These are phyloP conservation scores for Bubo blakistoni DNA, from an alignment of 2,113 vertebrate species.

Conservation along the genomic window DNA sequence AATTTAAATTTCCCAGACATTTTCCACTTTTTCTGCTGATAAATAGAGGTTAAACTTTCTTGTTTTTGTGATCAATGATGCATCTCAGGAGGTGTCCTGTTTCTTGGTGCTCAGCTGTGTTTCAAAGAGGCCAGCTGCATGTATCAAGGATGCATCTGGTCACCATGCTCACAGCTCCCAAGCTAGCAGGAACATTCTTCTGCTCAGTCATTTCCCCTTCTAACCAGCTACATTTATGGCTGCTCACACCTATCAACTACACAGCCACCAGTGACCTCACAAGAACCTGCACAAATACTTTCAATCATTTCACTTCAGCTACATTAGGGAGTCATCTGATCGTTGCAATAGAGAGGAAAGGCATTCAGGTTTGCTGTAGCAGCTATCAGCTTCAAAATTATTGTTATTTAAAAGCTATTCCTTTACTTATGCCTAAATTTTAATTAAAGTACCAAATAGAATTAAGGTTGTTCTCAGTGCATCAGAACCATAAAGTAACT, in stretches of 20 bases:
- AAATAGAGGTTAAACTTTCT: background rate
- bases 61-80: background rate
- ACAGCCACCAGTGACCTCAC: background rate
- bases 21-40: background rate
- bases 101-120: background rate
- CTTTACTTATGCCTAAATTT: background rate
- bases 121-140: background rate
- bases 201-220: background rate
- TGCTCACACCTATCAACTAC: background rate
- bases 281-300: background rate
- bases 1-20: background rate
- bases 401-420: background rate
- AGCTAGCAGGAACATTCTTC: background rate
- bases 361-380: background rate
- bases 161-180: background rate
- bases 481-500: background rate
- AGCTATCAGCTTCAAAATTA: background rate
- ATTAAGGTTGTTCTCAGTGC: background rate
- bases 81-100: background rate
- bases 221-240: background rate
- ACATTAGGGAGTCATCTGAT: background rate
- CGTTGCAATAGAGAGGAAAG: background rate
- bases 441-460: background rate
- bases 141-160: background rate
- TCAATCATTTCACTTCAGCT: background rate